Conservation (phyloP, 1,140 invertebrate species). For the Dendroctonus ponderosae region DNA sequence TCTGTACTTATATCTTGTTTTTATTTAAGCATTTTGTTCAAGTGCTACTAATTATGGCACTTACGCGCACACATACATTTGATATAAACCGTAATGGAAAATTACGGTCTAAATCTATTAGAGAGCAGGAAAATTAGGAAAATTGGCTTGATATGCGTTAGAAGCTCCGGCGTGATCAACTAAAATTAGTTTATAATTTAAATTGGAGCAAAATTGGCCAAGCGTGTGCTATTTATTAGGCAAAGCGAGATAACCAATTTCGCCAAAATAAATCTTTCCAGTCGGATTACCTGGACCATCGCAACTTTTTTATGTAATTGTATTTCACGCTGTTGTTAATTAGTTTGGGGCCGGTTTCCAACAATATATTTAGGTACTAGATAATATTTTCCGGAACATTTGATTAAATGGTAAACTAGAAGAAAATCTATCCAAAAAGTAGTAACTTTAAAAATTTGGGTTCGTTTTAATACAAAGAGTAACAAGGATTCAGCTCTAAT, state of each 20-base stretch:
- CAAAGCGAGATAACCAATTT: constrained; percentile 3
- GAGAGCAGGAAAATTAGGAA: not conserved
- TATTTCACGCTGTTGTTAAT: too few species aligned
- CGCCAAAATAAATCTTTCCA: not conserved
- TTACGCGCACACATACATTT: not conserved
- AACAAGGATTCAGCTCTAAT: too few species aligned
- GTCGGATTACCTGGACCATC: not conserved
- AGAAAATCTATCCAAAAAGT: too few species aligned
- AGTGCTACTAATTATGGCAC: too few species aligned
- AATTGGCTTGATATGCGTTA: constrained; percentile 2
- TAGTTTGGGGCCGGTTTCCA: too few species aligned
- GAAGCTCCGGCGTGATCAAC: constrained; percentile 1
- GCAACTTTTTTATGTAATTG: not conserved
- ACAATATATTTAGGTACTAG: too few species aligned
- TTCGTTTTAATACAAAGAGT: too few species aligned
- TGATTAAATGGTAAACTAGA: too few species aligned
- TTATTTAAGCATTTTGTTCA: too few species aligned
- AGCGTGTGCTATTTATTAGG: constrained; percentile 9
- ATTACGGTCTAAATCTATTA: constrained; percentile 2
- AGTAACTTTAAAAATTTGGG: too few species aligned
- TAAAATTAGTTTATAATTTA: constrained; percentile 13
- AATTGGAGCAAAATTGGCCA: constrained; percentile 10
- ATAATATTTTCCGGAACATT: too few species aligned
- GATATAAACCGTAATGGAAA: constrained; percentile 2
- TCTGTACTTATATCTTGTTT: too few species aligned